Evolutionary conservation across 2,797 vertebrate species (phyloP).

Genomic region (Nyctalus aviator): DNA sequence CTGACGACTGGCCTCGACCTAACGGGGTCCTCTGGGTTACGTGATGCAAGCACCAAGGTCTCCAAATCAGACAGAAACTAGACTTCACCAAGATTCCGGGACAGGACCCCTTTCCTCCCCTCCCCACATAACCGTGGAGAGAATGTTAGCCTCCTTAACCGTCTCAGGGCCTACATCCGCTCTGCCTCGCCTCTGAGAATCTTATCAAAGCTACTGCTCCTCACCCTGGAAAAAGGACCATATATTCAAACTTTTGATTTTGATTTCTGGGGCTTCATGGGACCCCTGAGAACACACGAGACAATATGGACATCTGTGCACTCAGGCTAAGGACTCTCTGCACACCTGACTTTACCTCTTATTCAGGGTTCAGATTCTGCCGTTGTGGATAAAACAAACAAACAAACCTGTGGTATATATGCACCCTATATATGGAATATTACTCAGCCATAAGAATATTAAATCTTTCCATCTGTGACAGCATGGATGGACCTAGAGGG

Average conservation of each 20-base stretch:
- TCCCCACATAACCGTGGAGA: not conserved
- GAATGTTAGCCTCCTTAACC: not conserved
- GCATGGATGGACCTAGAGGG: not conserved
- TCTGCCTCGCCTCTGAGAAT: not conserved
- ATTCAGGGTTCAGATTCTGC: not conserved
- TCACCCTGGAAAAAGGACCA: not conserved
- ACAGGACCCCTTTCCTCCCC: not conserved
- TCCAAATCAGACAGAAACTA: not conserved
- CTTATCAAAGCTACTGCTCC: not conserved
- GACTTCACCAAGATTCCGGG: not conserved
- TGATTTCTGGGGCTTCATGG: not conserved
- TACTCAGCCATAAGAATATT: not conserved
- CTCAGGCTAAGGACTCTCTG: not conserved
- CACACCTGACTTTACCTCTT: not conserved
- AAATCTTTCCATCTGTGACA: not conserved
- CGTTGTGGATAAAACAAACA: not conserved
- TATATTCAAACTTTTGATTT: not conserved
- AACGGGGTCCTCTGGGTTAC: not conserved
- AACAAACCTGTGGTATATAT: not conserved
- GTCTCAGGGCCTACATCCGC: not conserved
- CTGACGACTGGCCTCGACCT: not conserved
- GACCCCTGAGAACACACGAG: not conserved
- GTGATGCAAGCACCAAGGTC: not conserved
- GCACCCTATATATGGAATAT: not conserved
- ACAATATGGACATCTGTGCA: not conserved